Conservation (phyloP, 2,797 vertebrate genomes). For the Todus mexicanus region DNA sequence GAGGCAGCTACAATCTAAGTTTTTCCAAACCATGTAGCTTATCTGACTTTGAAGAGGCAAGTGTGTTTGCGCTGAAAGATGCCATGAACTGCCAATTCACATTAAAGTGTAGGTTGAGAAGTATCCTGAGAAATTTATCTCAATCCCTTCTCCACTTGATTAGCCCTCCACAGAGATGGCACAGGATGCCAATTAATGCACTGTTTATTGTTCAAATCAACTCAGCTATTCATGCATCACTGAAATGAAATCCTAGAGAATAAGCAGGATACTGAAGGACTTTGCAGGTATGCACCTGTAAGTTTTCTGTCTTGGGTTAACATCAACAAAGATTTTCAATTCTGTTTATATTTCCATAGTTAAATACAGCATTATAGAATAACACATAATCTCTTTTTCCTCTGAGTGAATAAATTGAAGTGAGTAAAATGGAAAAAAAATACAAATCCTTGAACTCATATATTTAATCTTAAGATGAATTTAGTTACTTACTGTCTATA, state of each 20-base stretch:
- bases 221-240: not conserved
- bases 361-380: not conserved
- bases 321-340: not conserved
- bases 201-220: not conserved
- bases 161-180: not conserved
- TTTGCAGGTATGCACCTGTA: not conserved
- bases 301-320: not conserved
- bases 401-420: not conserved
- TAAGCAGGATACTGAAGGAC: not conserved
- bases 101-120: not conserved
- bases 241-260: not conserved
- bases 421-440: not conserved
- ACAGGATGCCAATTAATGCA: not conserved
- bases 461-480: not conserved
- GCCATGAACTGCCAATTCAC: not conserved
- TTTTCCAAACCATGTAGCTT: not conserved
- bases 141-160: not conserved
- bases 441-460: not conserved
- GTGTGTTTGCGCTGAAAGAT: not conserved
- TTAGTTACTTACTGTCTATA: not conserved
- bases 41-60: not conserved
- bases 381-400: not conserved
- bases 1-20: not conserved
- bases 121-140: not conserved
- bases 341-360: not conserved